Conservation (phyloP, 2,113 vertebrate species). For the Motacilla alba region DNA sequence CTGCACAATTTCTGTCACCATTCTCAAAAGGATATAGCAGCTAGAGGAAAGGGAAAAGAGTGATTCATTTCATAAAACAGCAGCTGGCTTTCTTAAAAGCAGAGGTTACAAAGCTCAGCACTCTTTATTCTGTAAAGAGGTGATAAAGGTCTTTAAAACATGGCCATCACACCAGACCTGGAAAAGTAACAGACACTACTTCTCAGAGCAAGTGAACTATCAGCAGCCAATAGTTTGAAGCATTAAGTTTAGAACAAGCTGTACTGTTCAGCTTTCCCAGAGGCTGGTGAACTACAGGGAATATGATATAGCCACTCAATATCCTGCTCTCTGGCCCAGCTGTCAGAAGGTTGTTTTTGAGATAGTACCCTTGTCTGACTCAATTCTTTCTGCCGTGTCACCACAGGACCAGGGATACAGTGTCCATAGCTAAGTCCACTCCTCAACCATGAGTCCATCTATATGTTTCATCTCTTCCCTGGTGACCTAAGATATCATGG, state of each 20-base stretch:
- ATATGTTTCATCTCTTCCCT: background rate
- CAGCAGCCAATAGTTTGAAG: background rate
- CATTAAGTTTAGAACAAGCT: background rate
- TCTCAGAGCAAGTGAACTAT: background rate
- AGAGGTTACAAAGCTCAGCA: background rate
- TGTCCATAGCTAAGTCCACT: no score
- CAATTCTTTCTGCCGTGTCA: fast-evolving
- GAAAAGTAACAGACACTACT: background rate
- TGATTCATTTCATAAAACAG: background rate
- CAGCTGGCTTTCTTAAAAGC: background rate
- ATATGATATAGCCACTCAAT: background rate
- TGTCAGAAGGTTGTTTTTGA: background rate
- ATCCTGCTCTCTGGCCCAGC: background rate
- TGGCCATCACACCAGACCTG: background rate
- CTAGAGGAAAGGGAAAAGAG: background rate
- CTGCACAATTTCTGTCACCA: background rate
- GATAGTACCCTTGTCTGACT: background rate
- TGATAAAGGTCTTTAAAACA: background rate
- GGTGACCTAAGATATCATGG: background rate
- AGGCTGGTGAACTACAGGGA: background rate
- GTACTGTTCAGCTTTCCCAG: background rate
- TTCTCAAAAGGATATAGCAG: background rate
- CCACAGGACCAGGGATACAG: no score
- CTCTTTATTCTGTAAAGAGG: background rate
- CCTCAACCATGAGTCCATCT: background rate